These are phyloP conservation scores for Eclectus roratus DNA, from an alignment of 2,113 vertebrate genomes.

Conservation along the genomic window DNA sequence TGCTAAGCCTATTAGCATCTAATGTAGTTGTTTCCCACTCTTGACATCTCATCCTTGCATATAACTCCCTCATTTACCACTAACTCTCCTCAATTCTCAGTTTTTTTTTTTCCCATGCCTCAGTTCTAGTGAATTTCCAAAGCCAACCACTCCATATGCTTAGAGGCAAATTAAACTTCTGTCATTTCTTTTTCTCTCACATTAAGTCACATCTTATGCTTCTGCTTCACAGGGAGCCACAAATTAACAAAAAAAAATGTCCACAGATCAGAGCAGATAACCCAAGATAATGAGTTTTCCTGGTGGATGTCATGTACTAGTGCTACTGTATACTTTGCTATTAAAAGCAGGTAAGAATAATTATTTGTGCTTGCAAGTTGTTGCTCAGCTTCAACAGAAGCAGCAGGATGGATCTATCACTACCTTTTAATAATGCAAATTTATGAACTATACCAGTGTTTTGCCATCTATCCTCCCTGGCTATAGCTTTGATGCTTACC, in stretches of 20 bases:
- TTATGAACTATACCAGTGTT: conserved; percentile 4
- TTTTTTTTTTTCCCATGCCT: not conserved
- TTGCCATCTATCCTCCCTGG: not conserved
- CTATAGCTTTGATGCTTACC: not conserved
- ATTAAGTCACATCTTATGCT: not conserved
- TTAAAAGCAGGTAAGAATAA: not conserved
- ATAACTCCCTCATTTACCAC: not conserved
- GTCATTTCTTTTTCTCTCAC: not conserved
- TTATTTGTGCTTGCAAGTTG: not conserved
- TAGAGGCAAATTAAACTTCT: conserved; percentile 6
- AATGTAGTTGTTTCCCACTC: not conserved
- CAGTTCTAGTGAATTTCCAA: not conserved
- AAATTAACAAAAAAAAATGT: not conserved
- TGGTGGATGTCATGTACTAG: not conserved
- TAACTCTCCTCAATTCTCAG: not conserved
- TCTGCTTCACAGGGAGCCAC: not conserved
- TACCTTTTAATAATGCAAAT: conserved; percentile 4
- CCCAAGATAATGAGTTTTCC: not conserved
- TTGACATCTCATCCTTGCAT: not conserved
- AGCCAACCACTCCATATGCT: conserved; percentile 28
- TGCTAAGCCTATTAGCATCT: not conserved
- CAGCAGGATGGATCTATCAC: not conserved
- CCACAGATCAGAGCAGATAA: not conserved
- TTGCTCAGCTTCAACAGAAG: not conserved
- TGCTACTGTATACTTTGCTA: not conserved